phyloP scores from a whole-genome alignment of 2,888 invertebrate genomes.

The Globia sparganii region DNA sequence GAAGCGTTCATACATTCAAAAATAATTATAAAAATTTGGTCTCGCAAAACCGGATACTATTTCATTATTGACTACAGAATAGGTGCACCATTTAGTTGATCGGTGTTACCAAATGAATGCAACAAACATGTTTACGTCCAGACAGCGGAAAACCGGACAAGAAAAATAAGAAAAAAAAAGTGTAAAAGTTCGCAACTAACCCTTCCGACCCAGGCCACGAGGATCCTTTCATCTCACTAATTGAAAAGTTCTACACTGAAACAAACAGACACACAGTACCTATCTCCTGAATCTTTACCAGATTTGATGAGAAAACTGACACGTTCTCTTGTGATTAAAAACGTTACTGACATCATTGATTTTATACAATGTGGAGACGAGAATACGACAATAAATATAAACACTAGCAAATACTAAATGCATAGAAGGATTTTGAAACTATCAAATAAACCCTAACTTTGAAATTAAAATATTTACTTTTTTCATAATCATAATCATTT shows the following conservation, averaged over 20 bases:
- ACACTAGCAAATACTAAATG: too few relatives aligned
- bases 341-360: conserved; percentile 3
- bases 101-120: conserved; percentile 1
- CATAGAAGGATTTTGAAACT: too few relatives aligned
- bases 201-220: conserved; percentile 19
- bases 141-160: conserved; percentile 10
- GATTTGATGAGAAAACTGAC: conserved; percentile 39
- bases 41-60: background rate
- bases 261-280: conserved; percentile 42
- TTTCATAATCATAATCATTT: too few relatives aligned
- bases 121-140: conserved; percentile 13
- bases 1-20: background rate
- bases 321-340: conserved; percentile 14
- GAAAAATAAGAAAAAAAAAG: conserved; percentile 24
- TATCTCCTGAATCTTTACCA: conserved; percentile 50
- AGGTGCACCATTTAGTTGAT: background rate
- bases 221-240: conserved; percentile 58
- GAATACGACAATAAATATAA: too few relatives aligned
- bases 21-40: background rate
- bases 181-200: conserved; percentile 29
- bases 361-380: background rate
- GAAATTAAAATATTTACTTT: background rate
- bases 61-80: background rate
- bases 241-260: conserved; percentile 54
- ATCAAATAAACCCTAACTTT: background rate